A percentile compares a stretch with the other conserved stretches of the same genome.
Evolutionary conservation across 2,797 vertebrate genomes (phyloP).

Genomic region (Psittacula echo): DNA sequence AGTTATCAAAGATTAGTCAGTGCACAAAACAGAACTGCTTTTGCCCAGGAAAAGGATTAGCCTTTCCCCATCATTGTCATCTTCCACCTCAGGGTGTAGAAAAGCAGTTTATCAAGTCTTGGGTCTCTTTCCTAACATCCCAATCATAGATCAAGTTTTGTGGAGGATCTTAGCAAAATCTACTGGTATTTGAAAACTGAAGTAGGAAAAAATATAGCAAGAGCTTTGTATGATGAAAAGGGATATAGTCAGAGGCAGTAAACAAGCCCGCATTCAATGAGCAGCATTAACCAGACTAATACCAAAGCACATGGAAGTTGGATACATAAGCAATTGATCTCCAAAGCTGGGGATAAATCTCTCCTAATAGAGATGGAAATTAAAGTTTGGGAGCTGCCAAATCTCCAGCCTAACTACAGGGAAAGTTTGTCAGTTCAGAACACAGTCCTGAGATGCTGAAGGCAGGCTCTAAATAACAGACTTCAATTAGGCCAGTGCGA

Average conservation of each 20-base stretch:
- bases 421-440: neutral
- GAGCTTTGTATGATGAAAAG: neutral
- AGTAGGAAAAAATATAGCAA: neutral
- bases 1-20: conserved; percentile 41
- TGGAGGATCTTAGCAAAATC: conserved; percentile 1
- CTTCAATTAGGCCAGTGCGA: neutral
- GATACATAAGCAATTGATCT: neutral
- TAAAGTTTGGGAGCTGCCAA: conserved; percentile 4
- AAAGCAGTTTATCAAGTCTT: conserved; percentile 43
- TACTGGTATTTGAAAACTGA: neutral
- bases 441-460: neutral
- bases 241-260: neutral
- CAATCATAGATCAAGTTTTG: neutral
- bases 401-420: neutral
- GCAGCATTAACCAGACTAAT: conserved; percentile 7
- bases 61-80: neutral
- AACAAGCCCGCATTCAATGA: neutral
- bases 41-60: conserved; percentile 42
- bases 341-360: conserved; percentile 32
- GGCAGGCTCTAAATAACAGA: neutral
- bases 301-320: neutral
- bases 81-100: neutral
- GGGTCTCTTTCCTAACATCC: neutral
- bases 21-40: conserved; percentile 9
- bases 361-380: conserved; percentile 29